Percentiles rank a stretch among this genome's conserved stretches.
Evolutionary conservation across 2,113 vertebrate species (phyloP).

Genomic region (Laterallus jamaicensis): DNA sequence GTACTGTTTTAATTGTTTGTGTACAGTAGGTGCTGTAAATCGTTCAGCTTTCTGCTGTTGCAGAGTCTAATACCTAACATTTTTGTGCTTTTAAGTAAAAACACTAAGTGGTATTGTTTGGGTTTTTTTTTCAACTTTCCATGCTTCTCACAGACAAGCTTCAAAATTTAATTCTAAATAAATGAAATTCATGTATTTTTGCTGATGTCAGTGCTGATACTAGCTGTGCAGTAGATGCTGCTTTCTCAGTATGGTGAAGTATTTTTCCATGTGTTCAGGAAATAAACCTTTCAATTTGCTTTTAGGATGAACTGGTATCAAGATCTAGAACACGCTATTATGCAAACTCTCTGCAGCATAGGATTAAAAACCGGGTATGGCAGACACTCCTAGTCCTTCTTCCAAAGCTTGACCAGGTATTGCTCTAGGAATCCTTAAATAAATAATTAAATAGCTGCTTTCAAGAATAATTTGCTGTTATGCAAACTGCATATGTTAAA

Average conservation of each 20-base stretch:
- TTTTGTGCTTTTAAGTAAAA: neutral
- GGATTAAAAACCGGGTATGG: constrained; percentile 91
- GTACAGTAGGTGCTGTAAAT: neutral
- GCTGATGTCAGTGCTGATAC: neutral
- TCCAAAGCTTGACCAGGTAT: constrained; percentile 86
- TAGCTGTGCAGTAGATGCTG: neutral
- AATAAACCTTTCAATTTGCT: neutral
- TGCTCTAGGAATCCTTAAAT: neutral
- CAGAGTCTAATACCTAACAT: neutral
- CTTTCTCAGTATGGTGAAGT: neutral
- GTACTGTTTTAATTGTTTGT: neutral
- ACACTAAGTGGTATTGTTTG: neutral
- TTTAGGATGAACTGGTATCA: constrained; percentile 83
- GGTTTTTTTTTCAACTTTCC: neutral
- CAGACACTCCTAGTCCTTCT: constrained; percentile 89
- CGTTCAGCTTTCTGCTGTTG: neutral
- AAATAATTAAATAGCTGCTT: neutral
- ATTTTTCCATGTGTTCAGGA: neutral
- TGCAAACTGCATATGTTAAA: neutral
- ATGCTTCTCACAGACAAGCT: neutral
- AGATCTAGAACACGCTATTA: constrained; percentile 86
- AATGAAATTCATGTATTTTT: neutral
- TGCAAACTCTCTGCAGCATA: constrained; percentile 92
- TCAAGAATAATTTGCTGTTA: neutral
- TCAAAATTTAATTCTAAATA: neutral